A percentile compares a stretch with the other conserved stretches of the same genome.
Evolutionary conservation across 2,113 vertebrate genomes (phyloP).

Genomic region (Perca flavescens): DNA sequence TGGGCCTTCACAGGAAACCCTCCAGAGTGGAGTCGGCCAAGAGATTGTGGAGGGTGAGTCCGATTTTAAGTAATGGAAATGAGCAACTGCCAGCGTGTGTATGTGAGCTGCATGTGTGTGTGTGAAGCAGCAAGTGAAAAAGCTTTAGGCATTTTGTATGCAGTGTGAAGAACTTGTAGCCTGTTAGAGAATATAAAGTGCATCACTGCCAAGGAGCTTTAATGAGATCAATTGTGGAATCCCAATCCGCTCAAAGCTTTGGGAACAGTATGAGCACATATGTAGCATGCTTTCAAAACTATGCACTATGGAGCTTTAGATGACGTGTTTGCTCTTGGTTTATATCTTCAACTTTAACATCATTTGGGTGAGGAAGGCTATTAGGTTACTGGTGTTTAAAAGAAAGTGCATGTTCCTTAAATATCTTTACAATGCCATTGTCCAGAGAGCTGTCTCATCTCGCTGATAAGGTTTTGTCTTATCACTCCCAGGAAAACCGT

Average conservation of each 20-base stretch:
- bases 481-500: conserved; percentile 43
- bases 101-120: conserved; percentile 1
- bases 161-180: conserved; percentile 5
- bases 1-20: conserved; percentile 84
- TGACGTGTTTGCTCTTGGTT: not conserved
- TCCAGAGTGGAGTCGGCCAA: conserved; percentile 89
- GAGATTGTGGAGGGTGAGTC: conserved; percentile 92
- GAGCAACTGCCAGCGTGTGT: not conserved
- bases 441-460: conserved; percentile 1
- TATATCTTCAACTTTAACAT: conserved; percentile 2
- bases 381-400: conserved; percentile 20
- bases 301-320: not conserved
- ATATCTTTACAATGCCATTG: conserved; percentile 21
- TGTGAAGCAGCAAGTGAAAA: not conserved
- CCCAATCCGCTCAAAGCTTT: not conserved
- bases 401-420: conserved; percentile 23
- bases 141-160: not conserved
- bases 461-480: conserved; percentile 41
- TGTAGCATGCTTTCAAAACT: not conserved
- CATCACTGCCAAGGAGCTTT: conserved; percentile 18
- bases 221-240: not conserved
- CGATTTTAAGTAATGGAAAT: conserved; percentile 1
- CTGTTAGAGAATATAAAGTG: conserved; percentile 24
- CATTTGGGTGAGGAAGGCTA: not conserved
- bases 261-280: not conserved